Percentiles rank a stretch among this genome's conserved stretches.
Evolutionary conservation across 1,140 invertebrate genomes (phyloP).

Genomic region (Drosophila nasuta): DNA sequence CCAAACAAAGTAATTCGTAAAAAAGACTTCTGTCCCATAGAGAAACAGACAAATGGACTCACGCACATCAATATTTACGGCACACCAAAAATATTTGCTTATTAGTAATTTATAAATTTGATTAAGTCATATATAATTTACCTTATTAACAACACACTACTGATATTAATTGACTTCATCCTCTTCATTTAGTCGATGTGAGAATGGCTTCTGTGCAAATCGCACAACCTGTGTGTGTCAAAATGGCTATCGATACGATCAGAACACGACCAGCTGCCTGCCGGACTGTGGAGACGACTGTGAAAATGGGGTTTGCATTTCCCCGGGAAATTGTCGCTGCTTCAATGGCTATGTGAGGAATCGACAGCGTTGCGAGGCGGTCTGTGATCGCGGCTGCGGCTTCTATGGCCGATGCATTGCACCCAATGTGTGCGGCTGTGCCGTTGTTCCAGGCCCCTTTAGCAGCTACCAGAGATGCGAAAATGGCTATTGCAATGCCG

Average conservation of each 20-base stretch:
- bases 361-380: conserved; percentile 67
- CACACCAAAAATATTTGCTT: too few species aligned
- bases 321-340: conserved; percentile 87
- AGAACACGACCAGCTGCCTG: conserved; percentile 72
- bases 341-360: conserved; percentile 86
- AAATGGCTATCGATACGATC: conserved; percentile 86
- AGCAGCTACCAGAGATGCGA: conserved; percentile 67
- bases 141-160: too few species aligned
- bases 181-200: too few species aligned
- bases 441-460: conserved; percentile 61
- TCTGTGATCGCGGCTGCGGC: conserved; percentile 75
- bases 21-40: too few species aligned
- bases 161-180: too few species aligned
- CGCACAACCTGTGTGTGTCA: conserved; percentile 87
- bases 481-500: conserved; percentile 63
- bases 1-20: too few species aligned
- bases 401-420: conserved; percentile 80
- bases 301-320: conserved; percentile 85
- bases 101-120: too few species aligned
- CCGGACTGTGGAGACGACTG: conserved; percentile 80
- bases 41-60: too few species aligned
- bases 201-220: conserved; percentile 56
- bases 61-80: too few species aligned
- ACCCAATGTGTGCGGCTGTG: conserved; percentile 76
- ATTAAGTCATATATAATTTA: too few species aligned